Evolutionary conservation across 2,113 vertebrate genomes (phyloP).

Genomic region (Delphinapterus leucas): DNA sequence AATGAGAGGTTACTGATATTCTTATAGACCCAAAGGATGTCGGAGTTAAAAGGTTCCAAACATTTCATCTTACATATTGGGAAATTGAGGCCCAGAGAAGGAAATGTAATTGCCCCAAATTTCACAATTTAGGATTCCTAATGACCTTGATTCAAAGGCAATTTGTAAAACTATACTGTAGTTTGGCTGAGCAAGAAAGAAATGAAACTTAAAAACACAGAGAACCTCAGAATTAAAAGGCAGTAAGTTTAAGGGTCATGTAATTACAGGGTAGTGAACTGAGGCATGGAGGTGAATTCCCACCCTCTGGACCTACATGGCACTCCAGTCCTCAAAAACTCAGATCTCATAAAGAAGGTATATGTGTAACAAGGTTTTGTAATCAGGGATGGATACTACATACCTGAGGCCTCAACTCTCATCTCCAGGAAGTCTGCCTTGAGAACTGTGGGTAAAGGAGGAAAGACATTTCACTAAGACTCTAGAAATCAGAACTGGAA

Average conservation of each 20-base stretch:
- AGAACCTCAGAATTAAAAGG: constrained; percentile 9
- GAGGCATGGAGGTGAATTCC: not conserved
- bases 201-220: constrained; percentile 24
- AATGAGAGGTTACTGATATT: not conserved
- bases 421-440: constrained; percentile 82
- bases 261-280: not conserved
- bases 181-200: not conserved
- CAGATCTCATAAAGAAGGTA: not conserved
- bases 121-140: not conserved
- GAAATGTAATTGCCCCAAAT: constrained; percentile 35
- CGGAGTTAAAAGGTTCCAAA: not conserved
- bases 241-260: not conserved
- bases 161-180: not conserved
- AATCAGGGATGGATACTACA: not conserved
- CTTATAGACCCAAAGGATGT: not conserved
- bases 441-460: constrained; percentile 76
- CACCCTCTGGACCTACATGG: not conserved
- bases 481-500: not conserved
- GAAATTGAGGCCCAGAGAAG: constrained; percentile 4
- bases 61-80: not conserved
- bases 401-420: constrained; percentile 85
- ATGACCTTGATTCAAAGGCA: not conserved
- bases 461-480: constrained; percentile 28
- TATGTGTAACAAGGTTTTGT: not conserved
- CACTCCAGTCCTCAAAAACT: not conserved